Conservation (phyloP, 2,888 invertebrate species). For the Polyommatus icarus region DNA sequence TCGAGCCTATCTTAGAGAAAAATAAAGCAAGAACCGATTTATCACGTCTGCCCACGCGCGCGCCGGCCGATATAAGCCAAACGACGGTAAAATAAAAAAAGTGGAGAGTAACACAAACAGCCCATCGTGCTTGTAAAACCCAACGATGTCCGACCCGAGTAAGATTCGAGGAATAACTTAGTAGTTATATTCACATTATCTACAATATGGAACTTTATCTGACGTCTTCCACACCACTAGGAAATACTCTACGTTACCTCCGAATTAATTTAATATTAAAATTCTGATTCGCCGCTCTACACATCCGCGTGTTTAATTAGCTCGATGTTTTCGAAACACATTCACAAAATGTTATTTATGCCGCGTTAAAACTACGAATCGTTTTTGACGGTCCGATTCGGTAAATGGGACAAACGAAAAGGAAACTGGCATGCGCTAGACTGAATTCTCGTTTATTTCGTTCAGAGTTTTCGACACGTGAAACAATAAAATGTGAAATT, state of each 20-base stretch:
- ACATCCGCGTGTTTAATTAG: conserved; percentile 17
- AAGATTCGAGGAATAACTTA: conserved; percentile 75
- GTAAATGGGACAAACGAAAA: conserved; percentile 44
- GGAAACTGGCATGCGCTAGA: conserved; percentile 18
- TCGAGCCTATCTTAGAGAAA: conserved; percentile 67
- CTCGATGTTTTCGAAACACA: conserved; percentile 16
- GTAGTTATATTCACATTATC: conserved; percentile 77
- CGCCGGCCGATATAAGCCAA: conserved; percentile 69
- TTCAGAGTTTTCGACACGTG: neutral
- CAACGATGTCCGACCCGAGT: conserved; percentile 72
- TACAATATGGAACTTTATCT: conserved; percentile 78
- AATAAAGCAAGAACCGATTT: conserved; percentile 72
- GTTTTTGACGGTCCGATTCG: neutral
- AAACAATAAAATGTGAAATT: conserved; percentile 14
- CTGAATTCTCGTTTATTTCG: neutral
- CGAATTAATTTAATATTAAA: conserved; percentile 40
- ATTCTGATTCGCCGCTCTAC: conserved; percentile 58
- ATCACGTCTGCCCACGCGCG: conserved; percentile 76
- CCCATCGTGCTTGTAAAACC: conserved; percentile 75
- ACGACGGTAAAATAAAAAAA: conserved; percentile 64
- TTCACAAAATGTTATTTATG: conserved; percentile 14
- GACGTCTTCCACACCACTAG: conserved; percentile 48
- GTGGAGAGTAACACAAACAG: conserved; percentile 54
- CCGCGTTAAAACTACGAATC: neutral
- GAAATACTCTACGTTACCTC: conserved; percentile 29